Percentiles rank a stretch among this genome's conserved stretches.
phyloP scores from a whole-genome alignment of 2,113 vertebrate genomes.

The Osmerus eperlanus region DNA sequence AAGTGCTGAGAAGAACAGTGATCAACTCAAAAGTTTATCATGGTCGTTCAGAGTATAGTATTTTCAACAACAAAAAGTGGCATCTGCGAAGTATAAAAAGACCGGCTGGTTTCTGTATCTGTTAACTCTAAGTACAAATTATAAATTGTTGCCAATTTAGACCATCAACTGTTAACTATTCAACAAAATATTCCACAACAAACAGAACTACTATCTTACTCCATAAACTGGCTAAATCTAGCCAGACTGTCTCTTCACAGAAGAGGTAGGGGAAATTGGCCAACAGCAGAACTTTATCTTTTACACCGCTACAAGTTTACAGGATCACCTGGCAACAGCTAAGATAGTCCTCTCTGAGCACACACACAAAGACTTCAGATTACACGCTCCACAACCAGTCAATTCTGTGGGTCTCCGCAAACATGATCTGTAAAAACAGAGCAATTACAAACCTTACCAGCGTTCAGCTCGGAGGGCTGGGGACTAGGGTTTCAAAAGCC shows the following conservation, averaged over 20 bases:
- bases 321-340: slow-evolving; percentile 21
- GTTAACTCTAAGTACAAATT: too few relatives aligned
- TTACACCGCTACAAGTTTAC: slow-evolving; percentile 12
- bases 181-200: too few relatives aligned
- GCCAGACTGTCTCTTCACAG: slow-evolving; percentile 8
- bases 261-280: slow-evolving; percentile 12
- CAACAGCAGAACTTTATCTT: slow-evolving; percentile 26
- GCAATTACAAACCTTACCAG: slow-evolving; percentile 43
- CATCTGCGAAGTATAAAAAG: too few relatives aligned
- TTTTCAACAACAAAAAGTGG: too few relatives aligned
- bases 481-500: slow-evolving; percentile 49
- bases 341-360: slow-evolving; percentile 20
- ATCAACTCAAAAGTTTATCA: too few relatives aligned
- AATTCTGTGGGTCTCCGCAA: slow-evolving; percentile 41
- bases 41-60: too few relatives aligned
- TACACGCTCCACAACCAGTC: slow-evolving; percentile 39
- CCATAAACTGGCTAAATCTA: background rate
- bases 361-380: slow-evolving; percentile 38
- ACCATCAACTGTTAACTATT: too few relatives aligned
- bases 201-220: too few relatives aligned
- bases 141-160: too few relatives aligned
- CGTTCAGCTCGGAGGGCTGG: background rate
- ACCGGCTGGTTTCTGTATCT: too few relatives aligned
- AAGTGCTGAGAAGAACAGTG: background rate
- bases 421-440: slow-evolving; percentile 45